Conservation (phyloP, 1,140 invertebrate genomes). For the Streblospio benedicti region DNA sequence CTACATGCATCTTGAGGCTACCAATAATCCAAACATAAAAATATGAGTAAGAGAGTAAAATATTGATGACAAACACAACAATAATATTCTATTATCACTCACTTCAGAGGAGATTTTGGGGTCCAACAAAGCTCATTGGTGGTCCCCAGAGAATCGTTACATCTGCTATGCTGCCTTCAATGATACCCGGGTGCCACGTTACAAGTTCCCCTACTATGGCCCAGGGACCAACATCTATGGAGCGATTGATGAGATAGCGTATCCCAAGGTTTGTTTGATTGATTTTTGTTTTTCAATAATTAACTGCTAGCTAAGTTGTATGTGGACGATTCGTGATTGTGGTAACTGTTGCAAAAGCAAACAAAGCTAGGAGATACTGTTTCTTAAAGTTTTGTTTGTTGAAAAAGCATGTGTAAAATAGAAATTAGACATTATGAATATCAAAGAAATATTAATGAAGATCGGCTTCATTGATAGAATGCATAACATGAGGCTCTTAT, state of each 20-base stretch:
- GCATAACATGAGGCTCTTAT: no score
- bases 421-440: background rate
- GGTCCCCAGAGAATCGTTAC: constrained; percentile 73
- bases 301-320: background rate
- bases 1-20: no score
- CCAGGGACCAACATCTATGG: constrained; percentile 60
- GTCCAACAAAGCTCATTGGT: constrained; percentile 72
- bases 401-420: background rate
- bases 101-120: constrained; percentile 75
- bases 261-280: constrained; percentile 61
- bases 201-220: constrained; percentile 63
- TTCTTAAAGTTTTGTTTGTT: background rate
- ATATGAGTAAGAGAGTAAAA: no score
- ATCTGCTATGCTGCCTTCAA: constrained; percentile 83
- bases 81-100: no score
- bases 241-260: constrained; percentile 68
- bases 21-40: no score
- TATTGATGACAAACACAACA: no score
- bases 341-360: background rate
- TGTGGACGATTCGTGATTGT: background rate
- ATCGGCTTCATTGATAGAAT: no score
- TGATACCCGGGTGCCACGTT: constrained; percentile 70
- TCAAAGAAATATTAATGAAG: background rate
- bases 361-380: background rate
- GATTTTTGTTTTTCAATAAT: background rate